Conservation (phyloP, 1,140 invertebrate species). For the Drosophila triauraria region DNA sequence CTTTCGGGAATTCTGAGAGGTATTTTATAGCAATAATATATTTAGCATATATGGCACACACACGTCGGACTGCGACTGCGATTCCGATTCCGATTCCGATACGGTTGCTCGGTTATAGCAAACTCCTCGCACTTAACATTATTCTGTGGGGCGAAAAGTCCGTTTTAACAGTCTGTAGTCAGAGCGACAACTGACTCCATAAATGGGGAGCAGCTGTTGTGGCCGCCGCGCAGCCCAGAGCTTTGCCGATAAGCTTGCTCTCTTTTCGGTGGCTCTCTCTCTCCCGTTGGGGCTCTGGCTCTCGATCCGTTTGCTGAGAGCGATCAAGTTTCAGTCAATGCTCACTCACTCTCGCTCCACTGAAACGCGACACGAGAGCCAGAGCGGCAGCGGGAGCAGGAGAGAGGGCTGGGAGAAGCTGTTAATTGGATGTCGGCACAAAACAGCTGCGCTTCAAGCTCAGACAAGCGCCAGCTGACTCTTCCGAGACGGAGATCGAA, state of each 20-base stretch:
- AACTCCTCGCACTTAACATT: slow-evolving; percentile 2
- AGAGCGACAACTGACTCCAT: slow-evolving; percentile 70
- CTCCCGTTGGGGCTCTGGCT: neutral
- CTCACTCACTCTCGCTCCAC: slow-evolving; percentile 16
- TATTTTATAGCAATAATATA: neutral
- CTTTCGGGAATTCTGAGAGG: neutral
- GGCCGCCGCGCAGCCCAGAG: slow-evolving; percentile 38
- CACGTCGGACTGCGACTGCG: slow-evolving; percentile 12
- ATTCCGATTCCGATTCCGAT: slow-evolving; percentile 6
- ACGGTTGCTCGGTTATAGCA: neutral
- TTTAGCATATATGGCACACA: slow-evolving; percentile 5
- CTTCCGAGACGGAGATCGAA: slow-evolving; percentile 50
- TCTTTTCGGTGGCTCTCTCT: neutral
- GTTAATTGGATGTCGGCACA: slow-evolving; percentile 71
- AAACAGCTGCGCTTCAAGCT: slow-evolving; percentile 70
- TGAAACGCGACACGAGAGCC: slow-evolving; percentile 1
- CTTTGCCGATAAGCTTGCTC: slow-evolving; percentile 35
- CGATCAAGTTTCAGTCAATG: slow-evolving; percentile 66
- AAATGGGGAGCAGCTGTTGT: slow-evolving; percentile 80
- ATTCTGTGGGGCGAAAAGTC: slow-evolving; percentile 7
- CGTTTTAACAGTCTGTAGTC: slow-evolving; percentile 7
- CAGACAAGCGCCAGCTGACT: slow-evolving; percentile 75
- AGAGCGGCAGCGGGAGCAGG: neutral
- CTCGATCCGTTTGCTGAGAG: slow-evolving; percentile 36
- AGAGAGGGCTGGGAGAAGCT: slow-evolving; percentile 27